Evolutionary conservation across 2,113 vertebrate genomes (phyloP).

Genomic region (Motacilla tschutschensis): DNA sequence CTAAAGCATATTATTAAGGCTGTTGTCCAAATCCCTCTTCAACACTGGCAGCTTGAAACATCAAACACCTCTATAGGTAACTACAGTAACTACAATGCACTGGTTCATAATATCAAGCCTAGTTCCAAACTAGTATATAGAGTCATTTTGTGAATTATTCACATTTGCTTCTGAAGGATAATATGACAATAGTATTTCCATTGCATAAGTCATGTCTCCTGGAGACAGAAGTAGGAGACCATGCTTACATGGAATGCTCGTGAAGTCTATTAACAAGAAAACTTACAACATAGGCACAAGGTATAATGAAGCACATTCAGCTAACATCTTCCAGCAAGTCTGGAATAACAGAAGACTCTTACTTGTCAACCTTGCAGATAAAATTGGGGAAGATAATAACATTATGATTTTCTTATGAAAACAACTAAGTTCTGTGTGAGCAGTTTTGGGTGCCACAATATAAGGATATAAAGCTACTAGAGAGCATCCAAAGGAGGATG

Average conservation of each 20-base stretch:
- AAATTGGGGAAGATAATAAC: not conserved
- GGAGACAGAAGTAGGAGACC: not conserved
- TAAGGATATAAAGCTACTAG: not conserved
- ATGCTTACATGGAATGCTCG: not conserved
- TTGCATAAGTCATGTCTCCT: not conserved
- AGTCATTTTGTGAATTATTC: not conserved
- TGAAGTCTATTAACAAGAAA: not conserved
- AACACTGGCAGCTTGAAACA: not conserved
- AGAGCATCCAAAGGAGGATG: too few relatives aligned
- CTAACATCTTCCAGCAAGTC: not conserved
- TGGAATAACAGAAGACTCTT: not conserved
- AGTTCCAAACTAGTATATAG: not conserved
- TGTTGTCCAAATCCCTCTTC: not conserved
- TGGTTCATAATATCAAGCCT: not conserved
- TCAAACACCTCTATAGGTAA: not conserved
- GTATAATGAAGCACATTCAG: not conserved
- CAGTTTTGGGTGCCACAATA: not conserved
- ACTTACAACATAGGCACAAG: not conserved
- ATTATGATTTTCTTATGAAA: not conserved
- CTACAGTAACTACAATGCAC: not conserved
- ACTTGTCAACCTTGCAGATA: not conserved
- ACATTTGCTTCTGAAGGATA: not conserved
- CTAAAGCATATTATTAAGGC: not conserved
- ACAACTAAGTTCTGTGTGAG: not conserved
- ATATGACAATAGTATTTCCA: not conserved